Base-by-base conservation (phyloP, 2,113 vertebrate genomes). In the Condylura cristata region DNA sequence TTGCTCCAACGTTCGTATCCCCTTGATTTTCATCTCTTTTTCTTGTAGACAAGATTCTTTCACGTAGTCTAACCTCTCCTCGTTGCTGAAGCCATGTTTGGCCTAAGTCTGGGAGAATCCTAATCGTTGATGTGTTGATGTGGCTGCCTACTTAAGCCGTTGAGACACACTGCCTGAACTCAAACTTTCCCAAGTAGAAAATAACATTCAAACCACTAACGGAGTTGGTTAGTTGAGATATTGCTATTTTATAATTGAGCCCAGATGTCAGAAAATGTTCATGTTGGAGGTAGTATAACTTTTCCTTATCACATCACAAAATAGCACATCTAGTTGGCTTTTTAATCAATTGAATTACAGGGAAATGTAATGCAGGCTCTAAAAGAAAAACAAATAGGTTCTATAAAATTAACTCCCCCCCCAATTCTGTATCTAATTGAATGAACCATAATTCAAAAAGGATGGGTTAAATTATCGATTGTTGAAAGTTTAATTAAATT, bases 311-410 rank as follows among this genome's bases (percentile, higher is more conserved):
- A 30, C 24, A 41, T 86, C 30, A 20, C 44, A 61, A 94, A 70
- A 86, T 93, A 61, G 90, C 22, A n/a, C 32, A 65, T 87, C n/a
- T 95, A 24, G 30, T 85, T 96, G 32, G 2, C 51, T 93, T 94
- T 91, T 89, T 93, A 86, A 70, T 97, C 51, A 78, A 0, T 96
- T 97, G 53, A 95, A 91, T 96, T 96, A 95, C 53, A 95, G 65
- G 75, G 26, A 96, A 96, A 84, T 60, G 1, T 56, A 95, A 80
- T 72, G 79, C 4, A 86, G 63, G 3, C 41, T 90, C n/a, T 65
- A 90, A 96, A 85, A 70, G 26, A 68, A 96, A 97, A 94, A 51
- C 37, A 90, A 95, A 48, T 53, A 68, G 66, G 32, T 51, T 68
- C 53, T 86, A 71, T 89, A 60, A 85, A 37, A 58, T 65, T 86